phyloP scores from a whole-genome alignment of 2,113 vertebrate species.

The Laterallus jamaicensis region DNA sequence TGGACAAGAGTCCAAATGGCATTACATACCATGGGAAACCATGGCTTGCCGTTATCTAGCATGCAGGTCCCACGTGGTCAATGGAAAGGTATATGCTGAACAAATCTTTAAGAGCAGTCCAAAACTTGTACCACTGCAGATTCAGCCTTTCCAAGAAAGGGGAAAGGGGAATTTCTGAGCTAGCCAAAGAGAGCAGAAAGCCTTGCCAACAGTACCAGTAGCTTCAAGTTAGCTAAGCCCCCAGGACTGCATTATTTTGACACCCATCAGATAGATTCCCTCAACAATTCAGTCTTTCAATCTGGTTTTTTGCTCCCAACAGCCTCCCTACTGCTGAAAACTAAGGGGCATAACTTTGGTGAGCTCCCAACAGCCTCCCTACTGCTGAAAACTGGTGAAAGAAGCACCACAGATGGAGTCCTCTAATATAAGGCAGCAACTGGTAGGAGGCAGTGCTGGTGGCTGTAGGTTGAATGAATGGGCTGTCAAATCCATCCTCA shows the following conservation, averaged over 20 bases:
- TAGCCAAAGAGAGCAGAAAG: neutral
- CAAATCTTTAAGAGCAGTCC: neutral
- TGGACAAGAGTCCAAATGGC: neutral
- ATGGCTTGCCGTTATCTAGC: neutral
- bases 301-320: neutral
- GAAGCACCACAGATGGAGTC: neutral
- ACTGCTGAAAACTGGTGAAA: neutral
- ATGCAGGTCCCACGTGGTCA: neutral
- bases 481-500: neutral
- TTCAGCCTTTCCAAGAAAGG: neutral
- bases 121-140: neutral
- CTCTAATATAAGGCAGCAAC: neutral
- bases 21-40: neutral
- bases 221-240: neutral
- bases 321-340: neutral
- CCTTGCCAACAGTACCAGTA: neutral
- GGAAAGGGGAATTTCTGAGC: neutral
- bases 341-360: neutral
- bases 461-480: neutral
- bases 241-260: neutral
- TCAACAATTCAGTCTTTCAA: neutral
- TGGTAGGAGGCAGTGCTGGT: neutral
- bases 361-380: neutral
- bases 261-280: neutral
- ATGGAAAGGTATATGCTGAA: neutral